A percentile compares a stretch with the other conserved stretches of the same genome.
Evolutionary conservation across 2,797 vertebrate species (phyloP).

Genomic region (Rhabdomys pumilio): DNA sequence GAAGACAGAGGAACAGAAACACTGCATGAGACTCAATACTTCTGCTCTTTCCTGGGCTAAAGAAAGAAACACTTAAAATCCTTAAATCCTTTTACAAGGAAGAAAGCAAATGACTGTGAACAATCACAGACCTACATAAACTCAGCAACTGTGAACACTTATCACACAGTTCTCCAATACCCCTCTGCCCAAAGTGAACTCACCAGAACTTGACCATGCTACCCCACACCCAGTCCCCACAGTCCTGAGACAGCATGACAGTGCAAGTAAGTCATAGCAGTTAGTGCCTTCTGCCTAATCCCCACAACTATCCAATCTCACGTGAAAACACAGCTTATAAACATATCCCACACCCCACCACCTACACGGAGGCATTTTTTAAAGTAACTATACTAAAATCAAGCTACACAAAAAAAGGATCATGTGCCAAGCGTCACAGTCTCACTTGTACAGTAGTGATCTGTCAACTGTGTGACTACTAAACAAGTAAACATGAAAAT

Average conservation of each 20-base stretch:
- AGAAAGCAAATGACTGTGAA: accelerated
- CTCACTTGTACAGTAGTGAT: too few species aligned
- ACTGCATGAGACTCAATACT: background rate
- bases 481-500: background rate
- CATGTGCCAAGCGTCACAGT: accelerated
- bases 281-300: background rate
- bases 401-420: background rate
- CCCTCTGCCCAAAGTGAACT: background rate
- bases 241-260: too few species aligned
- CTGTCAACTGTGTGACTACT: accelerated
- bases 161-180: background rate
- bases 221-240: background rate
- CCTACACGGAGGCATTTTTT: background rate
- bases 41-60: background rate
- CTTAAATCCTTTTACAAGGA: background rate
- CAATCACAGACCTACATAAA: accelerated
- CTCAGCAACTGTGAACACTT: background rate
- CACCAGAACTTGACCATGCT: too few species aligned
- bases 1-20: background rate
- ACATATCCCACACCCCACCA: background rate
- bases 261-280: background rate
- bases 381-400: accelerated
- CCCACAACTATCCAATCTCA: background rate
- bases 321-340: background rate
- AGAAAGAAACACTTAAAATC: background rate